Evolutionary conservation across 2,113 vertebrate genomes (phyloP), one percentile per base, ranked within the genome.

Genomic region (Oxyruncus cristatus): DNA sequence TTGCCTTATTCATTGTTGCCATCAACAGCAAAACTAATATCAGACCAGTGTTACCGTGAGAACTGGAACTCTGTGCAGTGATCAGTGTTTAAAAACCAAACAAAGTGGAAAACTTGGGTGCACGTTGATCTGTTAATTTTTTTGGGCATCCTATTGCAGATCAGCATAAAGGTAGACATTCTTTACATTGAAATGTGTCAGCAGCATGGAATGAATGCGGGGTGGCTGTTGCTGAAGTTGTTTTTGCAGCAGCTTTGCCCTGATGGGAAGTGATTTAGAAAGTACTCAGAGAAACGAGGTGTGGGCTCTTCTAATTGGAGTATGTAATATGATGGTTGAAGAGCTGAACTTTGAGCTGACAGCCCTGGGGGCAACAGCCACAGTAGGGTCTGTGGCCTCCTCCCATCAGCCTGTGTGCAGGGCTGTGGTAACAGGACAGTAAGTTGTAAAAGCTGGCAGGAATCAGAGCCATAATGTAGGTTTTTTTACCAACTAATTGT

Each of bases 41-140:
- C 35, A n/a, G 37, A 32, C n/a, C 28, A 11, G 8, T 3, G 14
- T n/a, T 41, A 12, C 26, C 23, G 4, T 44, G 53, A 74, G 66
- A 56, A 8, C 15, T 28, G 4, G 24, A 39, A 37, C 23, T 67
- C 6, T 52, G 23, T 26, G 19, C 37, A 46, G 28, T 23, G 8
- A 9, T 23, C 20, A 28, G 28, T 32, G 12, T 32, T 59, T 9
- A 27, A 65, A 63, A 72, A 27, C 11, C 11, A 27, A 12, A 35
- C 11, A 49, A 0, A 1, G 19, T 7, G 35, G 32, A 41, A 73
- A 52, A 23, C 12, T 37, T 8, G 11, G 44, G 28, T 23, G 8
- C 37, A 9, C 2, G 0, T 3, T 3, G 26, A 3, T 39, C 0
- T 9, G 14, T 32, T 39, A 1, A 8, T 47, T 16, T 3, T 59